Conservation (phyloP, 1,140 invertebrate genomes). For the Drosophila melanogaster region DNA sequence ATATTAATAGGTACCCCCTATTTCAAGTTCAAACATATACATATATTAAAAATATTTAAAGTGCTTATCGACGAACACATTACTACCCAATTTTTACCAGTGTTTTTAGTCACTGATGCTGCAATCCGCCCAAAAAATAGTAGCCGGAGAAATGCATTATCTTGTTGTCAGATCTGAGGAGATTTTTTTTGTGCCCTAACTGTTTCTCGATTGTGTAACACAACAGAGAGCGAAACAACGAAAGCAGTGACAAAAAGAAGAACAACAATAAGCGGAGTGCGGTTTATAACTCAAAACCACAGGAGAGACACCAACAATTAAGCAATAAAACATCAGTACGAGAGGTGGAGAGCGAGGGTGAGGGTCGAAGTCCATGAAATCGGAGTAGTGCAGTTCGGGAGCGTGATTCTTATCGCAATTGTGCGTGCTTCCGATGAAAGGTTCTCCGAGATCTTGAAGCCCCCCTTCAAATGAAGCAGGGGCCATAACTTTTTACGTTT, state of each 20-base stretch:
- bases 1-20: too few species aligned
- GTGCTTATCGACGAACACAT: not conserved
- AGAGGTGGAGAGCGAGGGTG: not conserved
- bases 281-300: slow-evolving; percentile 55
- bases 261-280: slow-evolving; percentile 22
- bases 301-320: slow-evolving; percentile 65
- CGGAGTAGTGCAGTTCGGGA: slow-evolving; percentile 69
- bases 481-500: slow-evolving; percentile 44
- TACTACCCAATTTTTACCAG: not conserved
- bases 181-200: slow-evolving; percentile 71
- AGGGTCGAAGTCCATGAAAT: slow-evolving; percentile 40
- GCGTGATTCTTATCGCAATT: slow-evolving; percentile 61
- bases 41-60: too few species aligned
- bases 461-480: not conserved
- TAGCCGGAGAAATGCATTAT: slow-evolving; percentile 69
- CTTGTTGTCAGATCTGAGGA: slow-evolving; percentile 63
- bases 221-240: slow-evolving; percentile 51
- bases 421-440: slow-evolving; percentile 73
- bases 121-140: slow-evolving; percentile 8
- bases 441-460: slow-evolving; percentile 6
- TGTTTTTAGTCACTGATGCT: slow-evolving; percentile 7
- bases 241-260: slow-evolving; percentile 33
- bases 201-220: slow-evolving; percentile 69
- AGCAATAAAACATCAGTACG: slow-evolving; percentile 64
- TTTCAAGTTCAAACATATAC: too few species aligned